phyloP scores from a whole-genome alignment of 2,113 vertebrate species.

The Otolemur garnettii region DNA sequence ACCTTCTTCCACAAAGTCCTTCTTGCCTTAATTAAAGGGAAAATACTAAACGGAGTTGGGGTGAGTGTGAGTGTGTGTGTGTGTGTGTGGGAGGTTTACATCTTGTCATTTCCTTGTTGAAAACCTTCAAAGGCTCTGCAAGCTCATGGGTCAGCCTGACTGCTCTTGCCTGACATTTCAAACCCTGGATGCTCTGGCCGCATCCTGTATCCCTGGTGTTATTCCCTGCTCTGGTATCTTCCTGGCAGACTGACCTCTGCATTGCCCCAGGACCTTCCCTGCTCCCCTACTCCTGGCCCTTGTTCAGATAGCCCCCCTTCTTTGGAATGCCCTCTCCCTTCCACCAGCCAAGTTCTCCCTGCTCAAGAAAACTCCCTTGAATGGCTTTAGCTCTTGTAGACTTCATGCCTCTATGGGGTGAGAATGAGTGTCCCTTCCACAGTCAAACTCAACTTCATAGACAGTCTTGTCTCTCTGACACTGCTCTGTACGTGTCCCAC shows the following conservation, averaged over 20 bases:
- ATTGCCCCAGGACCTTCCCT: not conserved
- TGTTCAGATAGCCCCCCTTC: not conserved
- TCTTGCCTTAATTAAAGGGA: constrained; percentile 37
- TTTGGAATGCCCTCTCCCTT: not conserved
- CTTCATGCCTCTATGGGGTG: not conserved
- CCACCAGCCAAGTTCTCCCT: not conserved
- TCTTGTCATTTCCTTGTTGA: not conserved
- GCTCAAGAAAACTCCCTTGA: not conserved
- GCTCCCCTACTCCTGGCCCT: not conserved
- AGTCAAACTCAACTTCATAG: not conserved
- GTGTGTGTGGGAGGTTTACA: not conserved
- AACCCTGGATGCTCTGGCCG: not conserved
- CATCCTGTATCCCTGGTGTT: not conserved
- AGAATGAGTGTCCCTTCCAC: not conserved
- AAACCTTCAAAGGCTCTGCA: not conserved
- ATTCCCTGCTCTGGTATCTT: not conserved
- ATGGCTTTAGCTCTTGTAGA: not conserved
- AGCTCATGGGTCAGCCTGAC: not conserved
- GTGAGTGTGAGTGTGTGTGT: too few species aligned
- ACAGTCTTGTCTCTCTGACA: not conserved
- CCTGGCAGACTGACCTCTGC: too few species aligned
- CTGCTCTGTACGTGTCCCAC: not conserved
- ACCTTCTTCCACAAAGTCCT: not conserved
- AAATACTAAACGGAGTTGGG: not conserved
- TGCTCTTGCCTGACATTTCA: not conserved